Evolutionary conservation across 2,797 vertebrate genomes (phyloP), one percentile per base, ranked within the genome.

Genomic region (Taenioides sp.): DNA sequence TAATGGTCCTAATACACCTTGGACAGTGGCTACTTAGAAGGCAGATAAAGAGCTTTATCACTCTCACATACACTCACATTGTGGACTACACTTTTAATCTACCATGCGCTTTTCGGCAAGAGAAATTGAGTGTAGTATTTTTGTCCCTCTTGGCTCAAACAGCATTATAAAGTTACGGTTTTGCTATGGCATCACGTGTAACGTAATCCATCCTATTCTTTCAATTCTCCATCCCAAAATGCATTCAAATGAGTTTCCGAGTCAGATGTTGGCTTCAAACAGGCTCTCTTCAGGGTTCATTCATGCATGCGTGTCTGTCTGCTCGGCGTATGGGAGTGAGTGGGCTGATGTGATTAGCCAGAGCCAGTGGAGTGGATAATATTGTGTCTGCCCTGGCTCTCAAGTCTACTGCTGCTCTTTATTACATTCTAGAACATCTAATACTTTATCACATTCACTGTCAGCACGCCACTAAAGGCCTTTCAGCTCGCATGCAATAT

Each of bases 291-390:
- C 71, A 27, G 59, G 75, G 69, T 72, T 77, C 68, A 5, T 75
- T 85, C 80, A 89, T 77, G 81, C 80, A 73, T 82, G 75, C 20
- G 75, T 71, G 65, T 83, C 68, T 71, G 65, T 68, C 75, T 34
- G 65, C 60, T 68, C 74, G 27, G 58, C 54, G 73, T 37, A 54
- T 40, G 60, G 9, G 55, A 66, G 65, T 80, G 84, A 78, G 83
- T 84, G 77, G 80, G 73, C 84, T 86, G 82, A 86, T 83, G 86
- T 87, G 87, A 91, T 90, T 88, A 89, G 77, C 84, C 85, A 86
- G 71, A 88, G 79, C 85, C 87, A 87, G 86, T 89, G 86, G 86
- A 90, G 88, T 89, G 88, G 86, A 86, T 86, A 86, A 90, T 89
- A 88, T 85, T 88, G 77, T 90, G 86, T 88, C 88, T 89, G 77